Evolutionary conservation across 2,888 invertebrate genomes (phyloP).

Genomic region (Dicycla oo): DNA sequence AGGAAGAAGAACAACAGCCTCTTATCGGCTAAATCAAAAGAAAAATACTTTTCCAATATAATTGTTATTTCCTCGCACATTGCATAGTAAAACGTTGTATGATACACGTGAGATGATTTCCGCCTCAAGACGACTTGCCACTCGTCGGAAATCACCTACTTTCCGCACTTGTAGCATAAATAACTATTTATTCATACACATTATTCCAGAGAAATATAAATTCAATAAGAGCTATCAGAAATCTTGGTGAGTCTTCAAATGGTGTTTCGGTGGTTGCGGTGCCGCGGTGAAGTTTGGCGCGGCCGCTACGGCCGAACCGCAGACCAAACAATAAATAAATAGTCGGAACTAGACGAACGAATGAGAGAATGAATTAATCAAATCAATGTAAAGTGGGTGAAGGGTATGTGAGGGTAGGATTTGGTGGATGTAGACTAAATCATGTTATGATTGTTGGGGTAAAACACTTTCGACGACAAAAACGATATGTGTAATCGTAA

Average conservation of each 20-base stretch:
- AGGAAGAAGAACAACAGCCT: too few relatives aligned
- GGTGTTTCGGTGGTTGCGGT: constrained; percentile 57
- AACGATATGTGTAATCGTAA: neutral
- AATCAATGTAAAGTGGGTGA: constrained; percentile 34
- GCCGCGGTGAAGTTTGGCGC: constrained; percentile 63
- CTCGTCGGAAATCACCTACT: too few relatives aligned
- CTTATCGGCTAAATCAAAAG: too few relatives aligned
- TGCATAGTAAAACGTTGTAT: too few relatives aligned
- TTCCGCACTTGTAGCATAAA: too few relatives aligned
- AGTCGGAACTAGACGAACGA: constrained; percentile 45
- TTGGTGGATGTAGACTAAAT: neutral
- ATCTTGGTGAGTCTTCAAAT: constrained; percentile 49
- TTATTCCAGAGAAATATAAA: neutral
- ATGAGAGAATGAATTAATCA: constrained; percentile 38
- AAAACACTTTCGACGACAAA: neutral
- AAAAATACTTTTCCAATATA: too few relatives aligned
- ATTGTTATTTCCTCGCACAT: too few relatives aligned
- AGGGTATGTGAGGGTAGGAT: neutral
- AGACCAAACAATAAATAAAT: constrained; percentile 66
- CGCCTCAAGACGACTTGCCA: too few relatives aligned
- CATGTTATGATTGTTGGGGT: neutral
- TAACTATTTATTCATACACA: neutral
- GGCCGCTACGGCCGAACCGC: constrained; percentile 57
- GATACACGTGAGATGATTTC: too few relatives aligned
- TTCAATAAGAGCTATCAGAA: constrained; percentile 15